These are phyloP conservation scores for Pteropus rufus DNA, from an alignment of 2,797 vertebrate genomes.

Conservation along the genomic window DNA sequence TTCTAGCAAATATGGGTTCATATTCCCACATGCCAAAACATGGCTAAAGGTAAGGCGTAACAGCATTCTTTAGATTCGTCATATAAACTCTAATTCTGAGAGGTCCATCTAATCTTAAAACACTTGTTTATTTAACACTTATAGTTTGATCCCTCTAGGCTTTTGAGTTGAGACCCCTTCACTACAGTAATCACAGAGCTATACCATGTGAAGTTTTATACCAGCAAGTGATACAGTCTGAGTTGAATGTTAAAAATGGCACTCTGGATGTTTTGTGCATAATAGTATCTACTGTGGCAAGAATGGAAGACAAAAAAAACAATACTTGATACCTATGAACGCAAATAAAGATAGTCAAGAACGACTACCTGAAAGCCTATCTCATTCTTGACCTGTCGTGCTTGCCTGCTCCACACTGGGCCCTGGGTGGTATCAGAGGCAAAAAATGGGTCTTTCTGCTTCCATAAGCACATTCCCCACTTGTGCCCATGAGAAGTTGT, in stretches of 20 bases:
- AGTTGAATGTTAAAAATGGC: slow-evolving; percentile 23
- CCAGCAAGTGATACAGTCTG: background rate
- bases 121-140: background rate
- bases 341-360: background rate
- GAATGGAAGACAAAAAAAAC: background rate
- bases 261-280: background rate
- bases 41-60: background rate
- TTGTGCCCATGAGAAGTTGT: background rate
- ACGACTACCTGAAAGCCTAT: background rate
- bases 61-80: background rate
- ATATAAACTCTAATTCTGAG: background rate
- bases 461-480: background rate
- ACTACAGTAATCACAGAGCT: background rate
- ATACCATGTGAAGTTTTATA: background rate
- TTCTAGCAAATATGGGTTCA: background rate
- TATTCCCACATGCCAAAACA: background rate
- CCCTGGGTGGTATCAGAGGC: background rate
- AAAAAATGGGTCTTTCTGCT: background rate
- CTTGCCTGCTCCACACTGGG: background rate
- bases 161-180: background rate
- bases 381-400: background rate
- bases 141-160: background rate
- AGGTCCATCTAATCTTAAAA: background rate
- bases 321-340: background rate
- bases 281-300: background rate